Evolutionary conservation across 2,797 vertebrate species (phyloP).

Genomic region (Karalla daura): DNA sequence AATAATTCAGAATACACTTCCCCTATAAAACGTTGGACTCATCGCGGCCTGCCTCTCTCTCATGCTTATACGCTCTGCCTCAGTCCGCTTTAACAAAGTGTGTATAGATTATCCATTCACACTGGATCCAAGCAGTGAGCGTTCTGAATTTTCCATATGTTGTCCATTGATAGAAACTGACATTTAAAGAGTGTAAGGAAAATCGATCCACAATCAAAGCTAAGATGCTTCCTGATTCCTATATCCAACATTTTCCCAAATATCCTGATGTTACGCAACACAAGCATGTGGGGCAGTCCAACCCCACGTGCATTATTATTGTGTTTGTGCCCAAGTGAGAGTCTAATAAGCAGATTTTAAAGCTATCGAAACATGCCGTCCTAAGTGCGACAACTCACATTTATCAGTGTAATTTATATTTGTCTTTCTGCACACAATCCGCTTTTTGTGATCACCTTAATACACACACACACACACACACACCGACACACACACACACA

Average conservation of each 20-base stretch:
- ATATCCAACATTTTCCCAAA: conserved; percentile 36
- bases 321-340: neutral
- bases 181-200: conserved; percentile 15
- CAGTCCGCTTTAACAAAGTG: conserved; percentile 17
- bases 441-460: conserved; percentile 69
- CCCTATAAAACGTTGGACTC: conserved; percentile 16
- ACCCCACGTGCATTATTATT: conserved; percentile 13
- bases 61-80: conserved; percentile 23
- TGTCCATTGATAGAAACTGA: conserved; percentile 24
- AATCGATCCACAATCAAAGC: conserved; percentile 26
- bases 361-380: conserved; percentile 23
- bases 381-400: conserved; percentile 40
- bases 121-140: conserved; percentile 9
- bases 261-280: conserved; percentile 25
- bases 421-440: conserved; percentile 65
- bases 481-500: conserved; percentile 23
- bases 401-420: conserved; percentile 59
- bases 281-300: conserved; percentile 1
- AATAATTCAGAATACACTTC: conserved; percentile 41
- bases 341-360: conserved; percentile 15
- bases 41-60: conserved; percentile 23
- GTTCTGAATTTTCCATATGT: conserved; percentile 12
- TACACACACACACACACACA: conserved; percentile 34
- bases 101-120: conserved; percentile 4
- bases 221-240: conserved; percentile 29